Evolutionary conservation across 2,113 vertebrate species (phyloP).

Genomic region (Xiphophorus hellerii): DNA sequence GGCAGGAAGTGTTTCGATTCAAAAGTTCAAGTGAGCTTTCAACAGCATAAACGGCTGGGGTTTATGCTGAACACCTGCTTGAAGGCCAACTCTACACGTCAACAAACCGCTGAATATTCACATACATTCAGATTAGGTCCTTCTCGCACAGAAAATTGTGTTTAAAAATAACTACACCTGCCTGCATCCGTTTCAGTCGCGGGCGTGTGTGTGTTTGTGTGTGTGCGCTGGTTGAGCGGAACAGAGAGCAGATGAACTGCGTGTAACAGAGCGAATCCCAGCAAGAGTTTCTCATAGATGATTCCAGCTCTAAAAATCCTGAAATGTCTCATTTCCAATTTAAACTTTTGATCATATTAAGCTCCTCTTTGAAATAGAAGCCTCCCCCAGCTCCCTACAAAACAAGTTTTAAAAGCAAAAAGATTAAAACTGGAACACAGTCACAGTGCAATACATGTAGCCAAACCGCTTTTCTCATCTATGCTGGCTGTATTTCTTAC

Average conservation of each 20-base stretch:
- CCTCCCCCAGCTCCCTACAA: constrained; percentile 22
- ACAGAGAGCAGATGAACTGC: constrained; percentile 18
- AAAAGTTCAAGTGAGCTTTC: constrained; percentile 9
- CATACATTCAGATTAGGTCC: constrained; percentile 12
- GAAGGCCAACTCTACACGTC: not conserved
- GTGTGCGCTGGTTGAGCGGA: not conserved
- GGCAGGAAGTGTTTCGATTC: constrained; percentile 14
- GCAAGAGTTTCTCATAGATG: not conserved
- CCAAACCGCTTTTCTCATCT: constrained; percentile 9
- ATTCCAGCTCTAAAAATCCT: constrained; percentile 10
- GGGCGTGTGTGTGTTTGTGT: not conserved
- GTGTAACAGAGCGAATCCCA: not conserved
- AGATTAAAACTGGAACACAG: constrained; percentile 37
- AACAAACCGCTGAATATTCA: not conserved
- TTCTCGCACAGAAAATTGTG: not conserved
- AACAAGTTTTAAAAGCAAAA: not conserved
- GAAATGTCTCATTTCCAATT: constrained; percentile 21
- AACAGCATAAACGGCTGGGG: not conserved
- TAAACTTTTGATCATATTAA: not conserved
- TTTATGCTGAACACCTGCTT: constrained; percentile 10
- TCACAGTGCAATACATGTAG: constrained; percentile 73
- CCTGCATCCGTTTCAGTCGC: not conserved
- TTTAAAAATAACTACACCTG: constrained; percentile 14
- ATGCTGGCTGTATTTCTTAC: constrained; percentile 16
- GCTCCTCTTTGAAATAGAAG: constrained; percentile 5